These are phyloP conservation scores for Selenia dentaria DNA, from an alignment of 2,888 invertebrate species.

Conservation along the genomic window DNA sequence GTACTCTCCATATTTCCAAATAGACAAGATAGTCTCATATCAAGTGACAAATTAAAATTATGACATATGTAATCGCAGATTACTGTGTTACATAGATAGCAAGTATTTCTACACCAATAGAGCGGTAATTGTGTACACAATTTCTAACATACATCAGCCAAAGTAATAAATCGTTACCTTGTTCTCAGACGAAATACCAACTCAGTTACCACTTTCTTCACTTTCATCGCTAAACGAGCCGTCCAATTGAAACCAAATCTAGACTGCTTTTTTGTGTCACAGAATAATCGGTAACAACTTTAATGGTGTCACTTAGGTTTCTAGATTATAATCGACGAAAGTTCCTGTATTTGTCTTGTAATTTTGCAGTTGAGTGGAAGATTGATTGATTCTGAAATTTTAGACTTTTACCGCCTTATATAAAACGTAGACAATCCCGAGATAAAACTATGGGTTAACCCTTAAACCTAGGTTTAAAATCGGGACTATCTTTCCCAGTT, in stretches of 20 bases:
- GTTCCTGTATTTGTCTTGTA: conserved; percentile 7
- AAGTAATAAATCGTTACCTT: conserved; percentile 2
- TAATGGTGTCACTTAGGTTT: conserved; percentile 4
- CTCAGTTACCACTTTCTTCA: conserved; percentile 14
- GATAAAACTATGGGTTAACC: too few species aligned
- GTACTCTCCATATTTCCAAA: too few species aligned
- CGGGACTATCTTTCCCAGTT: too few species aligned
- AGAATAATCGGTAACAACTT: neutral
- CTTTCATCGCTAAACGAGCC: conserved; percentile 10
- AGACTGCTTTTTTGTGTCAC: conserved; percentile 12
- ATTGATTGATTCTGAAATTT: too few species aligned
- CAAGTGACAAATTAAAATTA: too few species aligned
- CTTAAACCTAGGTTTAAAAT: too few species aligned
- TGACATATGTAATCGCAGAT: too few species aligned
- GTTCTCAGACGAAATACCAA: conserved; percentile 4
- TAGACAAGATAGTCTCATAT: too few species aligned
- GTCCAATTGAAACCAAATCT: conserved; percentile 5
- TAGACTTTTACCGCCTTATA: too few species aligned
- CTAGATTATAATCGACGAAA: conserved; percentile 9
- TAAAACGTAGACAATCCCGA: too few species aligned
- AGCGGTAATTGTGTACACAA: conserved; percentile 2
- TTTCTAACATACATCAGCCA: neutral
- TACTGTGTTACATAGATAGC: too few species aligned
- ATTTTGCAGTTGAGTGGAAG: conserved; percentile 11
- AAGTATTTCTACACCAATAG: too few species aligned